Evolutionary conservation across 2,113 vertebrate species (phyloP).

Genomic region (Peucedramus taeniatus): DNA sequence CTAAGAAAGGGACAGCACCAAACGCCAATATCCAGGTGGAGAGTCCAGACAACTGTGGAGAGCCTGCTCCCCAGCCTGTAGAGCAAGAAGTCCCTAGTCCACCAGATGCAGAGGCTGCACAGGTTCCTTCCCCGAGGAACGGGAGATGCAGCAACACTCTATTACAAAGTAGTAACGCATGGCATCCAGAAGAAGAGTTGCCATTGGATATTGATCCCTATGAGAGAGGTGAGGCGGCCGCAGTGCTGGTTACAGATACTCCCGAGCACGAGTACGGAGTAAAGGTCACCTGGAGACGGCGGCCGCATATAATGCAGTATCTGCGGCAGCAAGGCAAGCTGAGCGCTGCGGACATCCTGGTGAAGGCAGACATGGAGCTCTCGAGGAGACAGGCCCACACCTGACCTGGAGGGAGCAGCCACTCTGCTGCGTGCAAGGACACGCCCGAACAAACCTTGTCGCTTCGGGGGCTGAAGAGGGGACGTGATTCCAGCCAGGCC

Average conservation of each 20-base stretch:
- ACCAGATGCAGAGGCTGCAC: constrained; percentile 64
- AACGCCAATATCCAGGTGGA: not conserved
- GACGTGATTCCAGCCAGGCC: not conserved
- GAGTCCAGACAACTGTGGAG: not conserved
- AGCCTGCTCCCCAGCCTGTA: not conserved
- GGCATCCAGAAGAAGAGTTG: not conserved
- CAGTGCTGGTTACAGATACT: constrained; percentile 81
- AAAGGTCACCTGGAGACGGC: constrained; percentile 85
- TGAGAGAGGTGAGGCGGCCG: not conserved
- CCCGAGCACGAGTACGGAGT: constrained; percentile 86
- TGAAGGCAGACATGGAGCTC: not conserved
- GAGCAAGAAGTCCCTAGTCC: not conserved
- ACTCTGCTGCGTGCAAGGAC: accelerated
- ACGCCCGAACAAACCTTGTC: accelerated
- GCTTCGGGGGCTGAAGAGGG: not conserved
- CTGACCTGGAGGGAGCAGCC: not conserved
- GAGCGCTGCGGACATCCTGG: constrained; percentile 62
- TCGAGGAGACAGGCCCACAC: too few species aligned
- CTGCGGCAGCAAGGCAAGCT: constrained; percentile 76
- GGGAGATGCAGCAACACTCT: not conserved
- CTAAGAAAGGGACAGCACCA: not conserved
- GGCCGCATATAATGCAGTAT: constrained; percentile 71
- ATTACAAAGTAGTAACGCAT: not conserved
- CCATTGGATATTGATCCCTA: not conserved
- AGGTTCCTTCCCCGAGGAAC: not conserved